Evolutionary conservation across 1,140 invertebrate species (phyloP), one percentile per base, ranked within the genome.

Genomic region (Cephus cinctus): DNA sequence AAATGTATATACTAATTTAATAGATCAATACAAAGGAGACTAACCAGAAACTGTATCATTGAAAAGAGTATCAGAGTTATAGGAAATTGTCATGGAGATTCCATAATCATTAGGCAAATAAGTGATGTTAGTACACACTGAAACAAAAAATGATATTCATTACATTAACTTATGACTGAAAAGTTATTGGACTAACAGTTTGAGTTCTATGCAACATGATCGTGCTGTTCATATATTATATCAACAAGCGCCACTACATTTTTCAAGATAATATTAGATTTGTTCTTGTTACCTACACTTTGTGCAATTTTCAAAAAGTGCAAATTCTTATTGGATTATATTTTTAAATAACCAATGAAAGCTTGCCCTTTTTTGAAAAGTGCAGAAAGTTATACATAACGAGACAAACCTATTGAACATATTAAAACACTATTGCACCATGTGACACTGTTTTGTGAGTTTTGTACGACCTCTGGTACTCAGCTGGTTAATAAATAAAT

Each of bases 21-120:
- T 19, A 3, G 11, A 45, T 16, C 5, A 3, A 35, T 5, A n/a
- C 14, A 18, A 11, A 21, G 5, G 4, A 20, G 34, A 39, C 22
- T 52, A 59, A 72, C 69, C 67, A 57, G 70, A 67, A 16, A 71
- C 18, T 30, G 68, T 70, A 49, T 67, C 57, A 38, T 71, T 73
- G 27, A 57, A 60, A n/a, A 73, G 27, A 3, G 42, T 31, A 11
- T 54, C 47, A 8, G 54, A 38, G 20, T 73, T 65, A 12, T 55
- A 67, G 6, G 68, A 65, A 1, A 73, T 16, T 8, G 64, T 69
- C 1, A 69, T 3, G 20, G 67, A 71, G 35, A 71, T 31, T 5
- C 70, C 70, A 53, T 64, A 67, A 12, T 71, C 60, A 2, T 67
- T 8, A 4, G 57, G 47, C n/a, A 71, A 50, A 40, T 71, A 71